Conservation (phyloP, 2,797 vertebrate genomes). For the Gastrophryne carolinensis region DNA sequence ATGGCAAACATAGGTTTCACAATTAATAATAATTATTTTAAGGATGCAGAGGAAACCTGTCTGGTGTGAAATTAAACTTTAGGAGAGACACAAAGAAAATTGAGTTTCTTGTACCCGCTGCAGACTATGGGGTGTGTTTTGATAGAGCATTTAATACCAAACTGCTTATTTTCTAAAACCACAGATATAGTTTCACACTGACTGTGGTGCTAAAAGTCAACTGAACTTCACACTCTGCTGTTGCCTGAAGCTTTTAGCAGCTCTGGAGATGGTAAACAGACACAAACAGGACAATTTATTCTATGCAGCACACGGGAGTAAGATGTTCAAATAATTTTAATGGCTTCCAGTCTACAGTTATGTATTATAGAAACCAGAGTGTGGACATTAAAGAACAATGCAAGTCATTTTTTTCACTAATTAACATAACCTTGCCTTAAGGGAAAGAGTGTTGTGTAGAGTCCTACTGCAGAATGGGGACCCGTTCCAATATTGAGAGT, state of each 20-base stretch:
- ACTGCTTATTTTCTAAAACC: neutral
- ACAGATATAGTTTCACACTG: slow-evolving; percentile 1
- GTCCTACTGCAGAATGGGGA: too few relatives aligned
- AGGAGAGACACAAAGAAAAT: neutral
- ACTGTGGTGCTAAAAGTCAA: slow-evolving; percentile 24
- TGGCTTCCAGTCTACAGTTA: neutral
- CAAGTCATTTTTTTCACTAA: too few relatives aligned
- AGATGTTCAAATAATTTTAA: neutral
- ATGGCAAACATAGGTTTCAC: neutral
- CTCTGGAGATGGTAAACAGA: neutral
- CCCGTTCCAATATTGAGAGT: too few relatives aligned
- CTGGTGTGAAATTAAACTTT: neutral
- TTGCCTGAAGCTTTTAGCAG: neutral
- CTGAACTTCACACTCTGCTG: neutral
- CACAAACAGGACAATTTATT: slow-evolving; percentile 4
- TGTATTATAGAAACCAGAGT: too few relatives aligned
- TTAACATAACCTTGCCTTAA: too few relatives aligned
- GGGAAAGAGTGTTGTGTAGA: too few relatives aligned
- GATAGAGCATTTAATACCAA: slow-evolving; percentile 7
- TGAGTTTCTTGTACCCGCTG: neutral
- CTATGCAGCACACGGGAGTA: neutral
- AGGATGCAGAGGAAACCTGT: neutral
- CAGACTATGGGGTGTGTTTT: neutral
- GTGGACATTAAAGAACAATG: too few relatives aligned
- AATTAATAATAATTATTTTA: neutral